Evolutionary conservation across 2,113 vertebrate genomes (phyloP).

Genomic region (Neogobius melanostomus): DNA sequence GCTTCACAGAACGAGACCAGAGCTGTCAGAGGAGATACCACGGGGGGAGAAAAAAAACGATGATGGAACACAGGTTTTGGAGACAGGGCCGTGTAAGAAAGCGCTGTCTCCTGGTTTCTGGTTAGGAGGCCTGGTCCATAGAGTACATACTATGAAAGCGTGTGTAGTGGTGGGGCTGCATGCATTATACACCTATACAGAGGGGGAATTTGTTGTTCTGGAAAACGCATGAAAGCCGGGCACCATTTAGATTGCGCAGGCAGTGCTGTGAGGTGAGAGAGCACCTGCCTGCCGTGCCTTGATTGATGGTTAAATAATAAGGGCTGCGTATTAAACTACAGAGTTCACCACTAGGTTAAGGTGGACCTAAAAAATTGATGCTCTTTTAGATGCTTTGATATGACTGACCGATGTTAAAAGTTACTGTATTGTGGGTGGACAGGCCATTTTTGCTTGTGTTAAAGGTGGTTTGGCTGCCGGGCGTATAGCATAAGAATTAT

Average conservation of each 20-base stretch:
- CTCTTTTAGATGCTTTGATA: slow-evolving; percentile 90
- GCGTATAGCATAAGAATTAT: slow-evolving; percentile 14
- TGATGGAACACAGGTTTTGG: slow-evolving; percentile 86
- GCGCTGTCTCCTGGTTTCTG: slow-evolving; percentile 80
- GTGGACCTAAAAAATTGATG: slow-evolving; percentile 88
- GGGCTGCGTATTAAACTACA: slow-evolving; percentile 93
- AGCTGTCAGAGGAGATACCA: slow-evolving; percentile 82
- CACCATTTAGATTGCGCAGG: slow-evolving; percentile 98
- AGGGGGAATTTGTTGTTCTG: slow-evolving; percentile 88
- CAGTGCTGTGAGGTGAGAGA: slow-evolving; percentile 89
- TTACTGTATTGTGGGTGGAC: slow-evolving; percentile 46
- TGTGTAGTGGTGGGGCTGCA: slow-evolving; percentile 77
- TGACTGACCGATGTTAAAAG: slow-evolving; percentile 72
- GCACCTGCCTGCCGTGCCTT: slow-evolving; percentile 77
- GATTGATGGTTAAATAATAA: slow-evolving; percentile 99
- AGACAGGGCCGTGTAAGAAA: slow-evolving; percentile 64
- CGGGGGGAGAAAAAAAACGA: slow-evolving; percentile 66
- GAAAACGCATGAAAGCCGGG: slow-evolving; percentile 94
- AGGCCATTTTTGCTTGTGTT: slow-evolving; percentile 43
- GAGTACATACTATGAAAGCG: slow-evolving; percentile 84
- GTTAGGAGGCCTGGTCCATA: slow-evolving; percentile 85
- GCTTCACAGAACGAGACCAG: slow-evolving; percentile 60
- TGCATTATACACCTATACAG: slow-evolving; percentile 80
- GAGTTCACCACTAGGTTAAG: slow-evolving; percentile 96
- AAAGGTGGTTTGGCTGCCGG: slow-evolving; percentile 48